Conservation (phyloP, 2,113 vertebrate species). For the Artemisiospiza belli region DNA sequence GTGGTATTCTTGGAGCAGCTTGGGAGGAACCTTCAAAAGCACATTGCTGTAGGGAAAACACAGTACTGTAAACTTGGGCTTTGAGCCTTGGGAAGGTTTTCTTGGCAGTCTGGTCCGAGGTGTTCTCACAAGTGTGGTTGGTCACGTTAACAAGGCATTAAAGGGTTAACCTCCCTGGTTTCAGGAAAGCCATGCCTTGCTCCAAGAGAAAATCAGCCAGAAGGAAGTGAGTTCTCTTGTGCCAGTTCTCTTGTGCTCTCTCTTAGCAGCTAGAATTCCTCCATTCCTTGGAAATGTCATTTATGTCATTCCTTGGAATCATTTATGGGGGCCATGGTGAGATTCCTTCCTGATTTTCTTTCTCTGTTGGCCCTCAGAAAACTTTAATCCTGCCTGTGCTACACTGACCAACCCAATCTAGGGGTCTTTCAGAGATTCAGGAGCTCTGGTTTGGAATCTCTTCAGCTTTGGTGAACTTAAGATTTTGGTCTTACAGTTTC, state of each 20-base stretch:
- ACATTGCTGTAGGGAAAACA: not conserved
- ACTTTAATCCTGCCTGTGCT: not conserved
- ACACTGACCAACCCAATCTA: not conserved
- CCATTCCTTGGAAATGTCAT: not conserved
- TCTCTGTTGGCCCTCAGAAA: not conserved
- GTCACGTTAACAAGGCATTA: not conserved
- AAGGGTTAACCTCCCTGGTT: not conserved
- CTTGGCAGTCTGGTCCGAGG: not conserved
- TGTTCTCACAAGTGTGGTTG: not conserved
- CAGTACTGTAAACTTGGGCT: not conserved
- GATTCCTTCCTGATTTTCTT: not conserved
- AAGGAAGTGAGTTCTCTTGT: not conserved
- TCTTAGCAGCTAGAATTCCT: not conserved
- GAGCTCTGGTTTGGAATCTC: not conserved
- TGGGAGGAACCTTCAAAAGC: not conserved
- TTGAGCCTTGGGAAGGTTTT: not conserved
- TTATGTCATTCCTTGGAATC: no score
- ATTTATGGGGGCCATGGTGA: not conserved
- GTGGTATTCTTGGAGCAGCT: not conserved
- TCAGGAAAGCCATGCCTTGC: not conserved
- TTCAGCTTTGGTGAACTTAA: not conserved
- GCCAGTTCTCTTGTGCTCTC: not conserved
- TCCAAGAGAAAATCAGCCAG: not conserved
- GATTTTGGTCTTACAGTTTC: not conserved
- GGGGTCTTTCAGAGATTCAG: not conserved